phyloP scores from a whole-genome alignment of 2,888 invertebrate species.

The Copidosoma aretas region DNA sequence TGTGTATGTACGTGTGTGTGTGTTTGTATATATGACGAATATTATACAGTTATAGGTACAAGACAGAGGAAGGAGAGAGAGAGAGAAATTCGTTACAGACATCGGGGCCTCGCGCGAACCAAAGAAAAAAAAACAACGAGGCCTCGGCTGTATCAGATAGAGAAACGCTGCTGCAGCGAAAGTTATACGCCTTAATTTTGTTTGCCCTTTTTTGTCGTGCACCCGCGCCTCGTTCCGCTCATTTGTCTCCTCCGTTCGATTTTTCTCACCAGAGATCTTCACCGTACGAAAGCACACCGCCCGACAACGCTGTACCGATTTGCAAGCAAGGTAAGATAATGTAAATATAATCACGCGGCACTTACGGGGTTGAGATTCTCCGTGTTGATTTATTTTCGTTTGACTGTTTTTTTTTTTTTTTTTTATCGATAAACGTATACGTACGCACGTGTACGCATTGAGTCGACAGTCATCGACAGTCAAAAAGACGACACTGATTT shows the following conservation, averaged over 20 bases:
- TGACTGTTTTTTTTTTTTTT: too few species aligned
- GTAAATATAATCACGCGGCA: too few species aligned
- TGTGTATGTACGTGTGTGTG: slow-evolving; percentile 20
- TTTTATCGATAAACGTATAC: too few species aligned
- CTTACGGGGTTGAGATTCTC: too few species aligned
- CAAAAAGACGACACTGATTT: too few species aligned
- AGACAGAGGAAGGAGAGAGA: slow-evolving; percentile 43
- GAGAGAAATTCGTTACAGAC: slow-evolving; percentile 41
- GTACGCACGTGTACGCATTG: too few species aligned
- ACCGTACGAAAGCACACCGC: not conserved
- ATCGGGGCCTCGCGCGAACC: slow-evolving; percentile 2
- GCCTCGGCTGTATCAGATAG: slow-evolving; percentile 3
- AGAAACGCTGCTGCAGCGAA: slow-evolving; percentile 18
- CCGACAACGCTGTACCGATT: too few species aligned
- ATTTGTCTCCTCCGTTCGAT: not conserved
- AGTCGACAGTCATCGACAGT: too few species aligned
- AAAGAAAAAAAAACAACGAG: too few species aligned
- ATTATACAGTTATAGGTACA: slow-evolving; percentile 11
- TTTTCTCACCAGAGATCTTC: not conserved
- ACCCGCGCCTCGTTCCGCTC: not conserved
- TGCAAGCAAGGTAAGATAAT: too few species aligned
- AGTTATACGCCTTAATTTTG: not conserved
- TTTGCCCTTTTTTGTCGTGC: not conserved
- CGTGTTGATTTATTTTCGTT: too few species aligned
- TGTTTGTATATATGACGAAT: slow-evolving; percentile 5